Evolutionary conservation across 2,888 invertebrate species (phyloP), one percentile per base, ranked within the genome.

Genomic region (Metellina segmentata): DNA sequence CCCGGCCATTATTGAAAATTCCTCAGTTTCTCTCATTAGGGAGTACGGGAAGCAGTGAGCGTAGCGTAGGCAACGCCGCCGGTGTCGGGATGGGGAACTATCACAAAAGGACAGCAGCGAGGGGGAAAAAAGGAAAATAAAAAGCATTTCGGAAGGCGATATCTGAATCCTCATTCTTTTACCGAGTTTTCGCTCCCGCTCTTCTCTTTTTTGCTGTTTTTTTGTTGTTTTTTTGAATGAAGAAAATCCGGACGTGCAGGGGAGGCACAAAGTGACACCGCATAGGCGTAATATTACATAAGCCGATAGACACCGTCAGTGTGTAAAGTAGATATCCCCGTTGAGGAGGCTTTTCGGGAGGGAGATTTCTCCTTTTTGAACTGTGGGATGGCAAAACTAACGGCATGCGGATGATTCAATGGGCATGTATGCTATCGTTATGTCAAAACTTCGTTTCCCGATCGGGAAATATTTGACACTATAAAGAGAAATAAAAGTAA

Each of bases 1-100:
- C 88, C 86, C 77, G 49, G 82, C 93, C 91, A 93, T 93, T 93
- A 93, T 93, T 93, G 93, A 91, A 93, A 93, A 93, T 93, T 93
- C 93, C 93, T 91, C 69, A 90, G 75, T 83, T 86, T 85, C 86
- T 88, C 89, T 92, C 92, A 92, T 92, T 92, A 92, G 83, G 81
- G 20, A 77, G 49, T 70, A 34, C 34, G 34, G 74, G 81, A 49
- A 79, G 81, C 53, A 72, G 85, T n/a, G n/a, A 19, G 51, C 72
- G 81, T 90, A 75, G 86, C 77, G 86, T 69, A 48, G 86, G 77
- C 78, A 87, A 83, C 83, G 75, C 34, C 20, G 49, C 52, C 52
- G 72, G 20, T 51, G 87, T 51, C 78, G 49, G 61, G 83, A 77
- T 19, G 51, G 20, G 53, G 77, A 91, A 91, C 81, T 52, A 79